Conservation (phyloP, 2,797 vertebrate genomes). For the Sciaenops ocellatus region DNA sequence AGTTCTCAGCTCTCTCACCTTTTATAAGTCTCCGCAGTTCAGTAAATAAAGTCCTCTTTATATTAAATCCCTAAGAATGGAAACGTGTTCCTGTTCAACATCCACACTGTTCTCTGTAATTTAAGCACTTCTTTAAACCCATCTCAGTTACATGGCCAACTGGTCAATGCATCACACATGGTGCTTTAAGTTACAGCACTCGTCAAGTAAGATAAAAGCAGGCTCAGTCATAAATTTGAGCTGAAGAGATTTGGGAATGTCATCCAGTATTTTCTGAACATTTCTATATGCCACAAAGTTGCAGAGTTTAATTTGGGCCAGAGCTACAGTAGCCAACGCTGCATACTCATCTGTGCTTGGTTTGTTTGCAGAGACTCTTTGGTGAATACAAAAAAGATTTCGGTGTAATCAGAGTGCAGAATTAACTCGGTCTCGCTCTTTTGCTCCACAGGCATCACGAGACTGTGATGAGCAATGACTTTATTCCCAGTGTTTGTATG, state of each 20-base stretch:
- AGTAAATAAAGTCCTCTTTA: conserved; percentile 29
- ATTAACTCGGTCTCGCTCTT: conserved; percentile 27
- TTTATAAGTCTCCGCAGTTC: conserved; percentile 18
- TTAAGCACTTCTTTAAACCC: conserved; percentile 39
- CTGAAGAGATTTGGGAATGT: conserved; percentile 48
- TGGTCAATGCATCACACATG: conserved; percentile 24
- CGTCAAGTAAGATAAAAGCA: conserved; percentile 50
- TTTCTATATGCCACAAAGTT: conserved; percentile 32
- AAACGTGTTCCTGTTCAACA: conserved; percentile 41
- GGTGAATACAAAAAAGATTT: conserved; percentile 52
- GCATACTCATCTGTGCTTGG: conserved; percentile 31
- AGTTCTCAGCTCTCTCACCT: conserved; percentile 12
- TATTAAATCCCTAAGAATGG: conserved; percentile 4
- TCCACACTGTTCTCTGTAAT: conserved; percentile 16
- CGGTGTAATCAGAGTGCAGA: conserved; percentile 36
- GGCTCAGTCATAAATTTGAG: conserved; percentile 50
- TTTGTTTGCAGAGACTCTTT: conserved; percentile 49
- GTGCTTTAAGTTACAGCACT: conserved; percentile 18
- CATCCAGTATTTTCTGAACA: conserved; percentile 42
- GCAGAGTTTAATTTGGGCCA: conserved; percentile 47
- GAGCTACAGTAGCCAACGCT: conserved; percentile 42
- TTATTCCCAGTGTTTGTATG: conserved; percentile 57
- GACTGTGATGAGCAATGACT: conserved; percentile 46
- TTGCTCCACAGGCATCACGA: conserved; percentile 38
- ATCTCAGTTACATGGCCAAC: conserved; percentile 27